Conservation (phyloP, 2,113 vertebrate genomes). For the Oryzias javanicus region DNA sequence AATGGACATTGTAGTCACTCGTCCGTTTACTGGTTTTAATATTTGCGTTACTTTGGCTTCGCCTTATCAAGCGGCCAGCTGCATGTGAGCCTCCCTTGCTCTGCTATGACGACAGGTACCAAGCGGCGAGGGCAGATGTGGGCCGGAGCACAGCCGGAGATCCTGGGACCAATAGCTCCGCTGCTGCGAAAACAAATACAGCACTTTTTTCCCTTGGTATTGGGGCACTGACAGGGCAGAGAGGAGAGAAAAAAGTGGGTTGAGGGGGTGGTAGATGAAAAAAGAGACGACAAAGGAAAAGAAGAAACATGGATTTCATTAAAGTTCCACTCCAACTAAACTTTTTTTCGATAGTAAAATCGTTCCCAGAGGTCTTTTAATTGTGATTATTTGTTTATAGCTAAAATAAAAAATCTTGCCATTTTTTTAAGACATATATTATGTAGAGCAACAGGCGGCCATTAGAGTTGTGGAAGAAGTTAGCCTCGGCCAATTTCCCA, state of each 20-base stretch:
- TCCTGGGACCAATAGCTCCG: slow-evolving; percentile 54
- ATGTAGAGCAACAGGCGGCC: too few relatives aligned
- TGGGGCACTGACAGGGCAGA: slow-evolving; percentile 23
- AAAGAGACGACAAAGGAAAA: background rate
- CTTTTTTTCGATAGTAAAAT: too few relatives aligned
- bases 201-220: slow-evolving; percentile 22
- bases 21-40: slow-evolving; percentile 26
- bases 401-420: too few relatives aligned
- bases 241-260: slow-evolving; percentile 14
- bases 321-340: too few relatives aligned
- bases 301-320: slow-evolving; percentile 17
- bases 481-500: too few relatives aligned
- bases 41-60: slow-evolving; percentile 50
- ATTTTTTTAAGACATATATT: too few relatives aligned
- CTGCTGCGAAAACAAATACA: slow-evolving; percentile 58
- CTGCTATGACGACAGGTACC: slow-evolving; percentile 50
- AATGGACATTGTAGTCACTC: slow-evolving; percentile 9
- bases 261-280: slow-evolving; percentile 1
- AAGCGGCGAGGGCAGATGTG: slow-evolving; percentile 64
- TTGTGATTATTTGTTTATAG: too few relatives aligned
- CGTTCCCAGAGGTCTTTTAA: too few relatives aligned
- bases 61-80: slow-evolving; percentile 56
- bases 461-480: too few relatives aligned
- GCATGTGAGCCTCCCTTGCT: slow-evolving; percentile 49
- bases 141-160: slow-evolving; percentile 52